Evolutionary conservation across 2,888 invertebrate species (phyloP).

Genomic region (Amphiduros pacificus): DNA sequence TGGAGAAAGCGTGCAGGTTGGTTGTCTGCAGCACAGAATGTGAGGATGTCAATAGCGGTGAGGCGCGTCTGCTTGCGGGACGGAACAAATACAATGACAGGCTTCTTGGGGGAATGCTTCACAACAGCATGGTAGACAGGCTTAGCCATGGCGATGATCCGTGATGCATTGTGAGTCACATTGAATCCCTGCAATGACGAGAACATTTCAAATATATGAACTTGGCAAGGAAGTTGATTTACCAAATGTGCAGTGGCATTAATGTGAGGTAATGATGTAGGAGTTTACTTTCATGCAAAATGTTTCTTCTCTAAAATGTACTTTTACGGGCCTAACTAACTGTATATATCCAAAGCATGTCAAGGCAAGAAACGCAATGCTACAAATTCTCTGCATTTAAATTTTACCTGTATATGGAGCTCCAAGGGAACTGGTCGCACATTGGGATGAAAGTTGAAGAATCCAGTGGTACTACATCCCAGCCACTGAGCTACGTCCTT

Average conservation of each 20-base stretch:
- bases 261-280: no score
- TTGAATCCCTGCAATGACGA: slow-evolving; percentile 88
- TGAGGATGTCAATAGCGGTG: slow-evolving; percentile 94
- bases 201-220: no score
- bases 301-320: no score
- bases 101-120: slow-evolving; percentile 61
- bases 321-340: no score
- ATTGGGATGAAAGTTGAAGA: slow-evolving; percentile 98
- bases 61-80: slow-evolving; percentile 86
- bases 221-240: no score
- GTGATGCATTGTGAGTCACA: slow-evolving; percentile 94
- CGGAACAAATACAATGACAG: slow-evolving; percentile 59
- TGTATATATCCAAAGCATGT: no score
- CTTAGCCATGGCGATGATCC: slow-evolving; percentile 96
- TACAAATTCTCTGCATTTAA: neutral
- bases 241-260: no score
- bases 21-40: slow-evolving; percentile 88
- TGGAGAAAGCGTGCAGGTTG: slow-evolving; percentile 87
- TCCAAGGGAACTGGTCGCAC: slow-evolving; percentile 94
- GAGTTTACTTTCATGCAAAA: no score
- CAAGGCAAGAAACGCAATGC: no score
- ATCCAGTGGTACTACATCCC: slow-evolving; percentile 87
- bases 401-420: slow-evolving; percentile 76
- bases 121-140: slow-evolving; percentile 92
- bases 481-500: slow-evolving; percentile 95